Conservation (phyloP, 2,113 vertebrate species). For the Rhabdornis inornatus region DNA sequence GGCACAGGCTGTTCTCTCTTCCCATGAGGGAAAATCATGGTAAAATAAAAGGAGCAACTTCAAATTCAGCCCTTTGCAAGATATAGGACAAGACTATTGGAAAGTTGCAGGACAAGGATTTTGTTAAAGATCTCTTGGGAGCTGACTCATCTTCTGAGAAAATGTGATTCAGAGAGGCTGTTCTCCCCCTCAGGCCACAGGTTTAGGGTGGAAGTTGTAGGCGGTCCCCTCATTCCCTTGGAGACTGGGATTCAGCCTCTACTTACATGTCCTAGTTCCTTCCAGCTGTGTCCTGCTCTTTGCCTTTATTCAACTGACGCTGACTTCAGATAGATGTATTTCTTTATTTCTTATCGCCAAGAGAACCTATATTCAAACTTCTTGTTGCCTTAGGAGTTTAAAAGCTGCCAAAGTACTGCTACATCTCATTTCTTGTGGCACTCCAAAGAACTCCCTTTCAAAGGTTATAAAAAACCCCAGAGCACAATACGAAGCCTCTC, state of each 20-base stretch:
- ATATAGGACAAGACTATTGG: not conserved
- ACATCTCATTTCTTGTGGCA: not conserved
- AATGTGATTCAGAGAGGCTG: not conserved
- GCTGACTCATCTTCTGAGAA: not conserved
- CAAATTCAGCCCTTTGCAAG: not conserved
- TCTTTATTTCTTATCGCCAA: not conserved
- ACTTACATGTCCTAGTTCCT: not conserved
- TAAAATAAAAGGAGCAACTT: not conserved
- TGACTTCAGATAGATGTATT: not conserved
- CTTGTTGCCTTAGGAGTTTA: not conserved
- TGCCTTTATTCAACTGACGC: not conserved
- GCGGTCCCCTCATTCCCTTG: not conserved
- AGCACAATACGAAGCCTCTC: not conserved
- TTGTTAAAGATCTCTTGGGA: not conserved
- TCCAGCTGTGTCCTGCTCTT: not conserved
- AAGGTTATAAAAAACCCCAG: not conserved
- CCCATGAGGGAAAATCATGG: not conserved
- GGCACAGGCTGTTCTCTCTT: not conserved
- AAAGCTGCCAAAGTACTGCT: not conserved
- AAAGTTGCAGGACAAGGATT: not conserved
- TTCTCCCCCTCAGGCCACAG: not conserved
- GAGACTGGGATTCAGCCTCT: not conserved
- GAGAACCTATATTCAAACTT: not conserved
- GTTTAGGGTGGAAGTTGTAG: not conserved
- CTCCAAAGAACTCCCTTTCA: not conserved